A percentile compares a stretch with the other conserved stretches of the same genome.
Conservation (phyloP, 53 echinoderm and acorn worm genomes). For the Actinopyga echinites region DNA sequence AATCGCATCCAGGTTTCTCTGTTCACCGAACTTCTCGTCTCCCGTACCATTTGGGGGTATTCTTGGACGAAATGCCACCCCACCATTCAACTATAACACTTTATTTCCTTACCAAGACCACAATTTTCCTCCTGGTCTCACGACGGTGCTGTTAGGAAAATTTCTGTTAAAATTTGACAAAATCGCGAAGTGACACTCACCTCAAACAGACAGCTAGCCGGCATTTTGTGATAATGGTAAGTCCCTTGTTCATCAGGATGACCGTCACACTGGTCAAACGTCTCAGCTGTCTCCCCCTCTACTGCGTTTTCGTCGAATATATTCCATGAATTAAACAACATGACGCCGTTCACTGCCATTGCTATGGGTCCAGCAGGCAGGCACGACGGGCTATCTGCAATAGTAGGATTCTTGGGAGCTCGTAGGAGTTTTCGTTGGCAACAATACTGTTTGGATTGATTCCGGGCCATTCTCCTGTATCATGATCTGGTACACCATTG, state of each 20-base stretch:
- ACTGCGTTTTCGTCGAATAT: constrained; percentile 60
- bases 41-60: too few species aligned
- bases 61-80: too few species aligned
- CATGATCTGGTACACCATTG: constrained; percentile 53
- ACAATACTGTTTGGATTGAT: constrained; percentile 59
- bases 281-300: constrained; percentile 64
- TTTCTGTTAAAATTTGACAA: too few species aligned
- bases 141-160: too few species aligned
- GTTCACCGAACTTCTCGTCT: too few species aligned
- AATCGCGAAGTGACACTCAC: too few species aligned
- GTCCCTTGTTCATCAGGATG: constrained; percentile 60
- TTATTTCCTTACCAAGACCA: too few species aligned
- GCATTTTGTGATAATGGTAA: constrained; percentile 74
- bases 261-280: constrained; percentile 73
- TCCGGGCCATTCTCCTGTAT: constrained; percentile 4
- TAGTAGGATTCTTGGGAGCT: constrained; percentile 52
- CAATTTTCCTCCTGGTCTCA: too few species aligned
- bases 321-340: constrained; percentile 67
- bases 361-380: constrained; percentile 61
- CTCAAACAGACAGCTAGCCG: constrained; percentile 56
- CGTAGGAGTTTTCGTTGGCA: constrained; percentile 5
- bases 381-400: constrained; percentile 44
- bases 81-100: too few species aligned
- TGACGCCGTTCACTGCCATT: constrained; percentile 61
- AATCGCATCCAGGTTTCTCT: too few species aligned